These are phyloP conservation scores for Diplodus sargus DNA, from an alignment of 2,797 vertebrate species.

Conservation along the genomic window DNA sequence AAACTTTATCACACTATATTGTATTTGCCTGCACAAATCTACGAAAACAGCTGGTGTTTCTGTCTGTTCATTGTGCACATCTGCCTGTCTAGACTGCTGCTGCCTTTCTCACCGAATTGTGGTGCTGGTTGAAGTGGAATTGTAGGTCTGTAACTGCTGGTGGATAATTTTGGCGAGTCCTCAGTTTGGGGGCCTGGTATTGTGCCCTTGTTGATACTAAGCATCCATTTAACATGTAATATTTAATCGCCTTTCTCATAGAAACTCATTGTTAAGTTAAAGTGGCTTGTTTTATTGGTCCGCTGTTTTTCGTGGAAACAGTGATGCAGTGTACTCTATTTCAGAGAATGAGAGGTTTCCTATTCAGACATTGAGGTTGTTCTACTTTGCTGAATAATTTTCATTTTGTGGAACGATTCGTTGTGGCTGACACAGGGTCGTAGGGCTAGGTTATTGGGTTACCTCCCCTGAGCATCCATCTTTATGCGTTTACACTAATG, in stretches of 20 bases:
- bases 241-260: slow-evolving; percentile 14
- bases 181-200: neutral
- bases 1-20: neutral
- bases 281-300: slow-evolving; percentile 11
- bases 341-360: slow-evolving; percentile 19
- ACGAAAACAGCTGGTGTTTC: neutral
- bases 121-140: neutral
- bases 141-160: slow-evolving; percentile 2
- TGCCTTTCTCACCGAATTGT: neutral
- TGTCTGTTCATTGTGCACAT: slow-evolving; percentile 2
- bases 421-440: slow-evolving; percentile 15
- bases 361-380: neutral
- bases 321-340: slow-evolving; percentile 6
- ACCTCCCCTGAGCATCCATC: neutral
- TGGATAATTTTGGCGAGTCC: neutral
- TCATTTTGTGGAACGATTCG: slow-evolving; percentile 16
- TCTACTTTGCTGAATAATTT: slow-evolving; percentile 14
- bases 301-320: slow-evolving; percentile 26
- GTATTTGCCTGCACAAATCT: slow-evolving; percentile 4
- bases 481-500: slow-evolving; percentile 37
- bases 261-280: slow-evolving; percentile 22
- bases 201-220: neutral
- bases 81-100: slow-evolving; percentile 2
- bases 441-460: slow-evolving; percentile 10
- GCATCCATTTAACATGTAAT: neutral